Evolutionary conservation across 2,797 vertebrate species (phyloP), one percentile per base, ranked within the genome.

Genomic region (Cirrhinus mrigala): DNA sequence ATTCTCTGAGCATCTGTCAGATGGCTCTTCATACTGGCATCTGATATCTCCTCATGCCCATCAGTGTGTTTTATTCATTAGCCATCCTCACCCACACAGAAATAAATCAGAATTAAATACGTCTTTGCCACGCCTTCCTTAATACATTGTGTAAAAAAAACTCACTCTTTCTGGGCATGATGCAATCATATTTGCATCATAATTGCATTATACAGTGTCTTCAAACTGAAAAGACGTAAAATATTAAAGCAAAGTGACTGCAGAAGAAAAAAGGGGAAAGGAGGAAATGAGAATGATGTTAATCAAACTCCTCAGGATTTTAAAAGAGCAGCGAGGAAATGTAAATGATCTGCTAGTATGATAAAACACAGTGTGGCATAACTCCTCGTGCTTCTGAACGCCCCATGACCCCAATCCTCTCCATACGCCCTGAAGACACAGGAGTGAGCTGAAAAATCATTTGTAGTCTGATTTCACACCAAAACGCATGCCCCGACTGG

Each of bases 1-100:
- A 33, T 83, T 84, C 62, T 79, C 75, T 24, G 58, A 83, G 70
- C 85, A 81, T 87, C 89, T 88, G 88, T 83, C 86, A 78, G 79
- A 68, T 77, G 68, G 50, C 66, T 79, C 74, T 84, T 88, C 54
- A 83, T 58, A 54, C 68, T 82, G 78, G 74, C 83, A 70, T 87
- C 58, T 48, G 52, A 79, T 69, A 37, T 79, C 68, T 64, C 74
- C 24, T 48, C 40, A 14, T 71, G 76, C n/a, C 64, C 40, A 62
- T 83, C 50, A 44, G 69, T 3, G 29, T 75, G 71, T 81, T 88
- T 89, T 68, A 85, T 86, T 84, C 69, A 89, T 79, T 71, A 87
- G 12, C 46, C 56, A 60, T 70, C 54, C 48, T 86, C 48, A 71
- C 15, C 46, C 20, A 52, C 60, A 22, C 44, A 24, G 7, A 82